Evolutionary conservation across 2,113 vertebrate genomes (phyloP).

Genomic region (Clarias gariepinus): DNA sequence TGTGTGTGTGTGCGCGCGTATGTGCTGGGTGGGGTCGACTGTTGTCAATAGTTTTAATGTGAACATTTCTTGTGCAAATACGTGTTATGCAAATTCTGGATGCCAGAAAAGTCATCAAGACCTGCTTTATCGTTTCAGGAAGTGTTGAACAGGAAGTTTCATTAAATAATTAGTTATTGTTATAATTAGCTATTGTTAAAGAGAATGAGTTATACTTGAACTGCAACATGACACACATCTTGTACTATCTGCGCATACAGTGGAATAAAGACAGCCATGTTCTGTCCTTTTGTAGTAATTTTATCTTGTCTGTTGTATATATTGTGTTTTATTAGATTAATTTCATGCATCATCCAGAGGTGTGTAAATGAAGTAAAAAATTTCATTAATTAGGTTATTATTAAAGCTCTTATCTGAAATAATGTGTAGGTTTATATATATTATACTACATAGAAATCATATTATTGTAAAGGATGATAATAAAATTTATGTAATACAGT

Average conservation of each 20-base stretch:
- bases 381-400: too few relatives aligned
- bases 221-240: neutral
- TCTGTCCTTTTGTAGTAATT: neutral
- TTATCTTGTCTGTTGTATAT: neutral
- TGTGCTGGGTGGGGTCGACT: neutral
- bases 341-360: too few relatives aligned
- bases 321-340: neutral
- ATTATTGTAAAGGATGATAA: too few relatives aligned
- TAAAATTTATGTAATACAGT: too few relatives aligned
- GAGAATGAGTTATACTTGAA: neutral
- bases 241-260: neutral
- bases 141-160: neutral
- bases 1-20: neutral
- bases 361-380: too few relatives aligned
- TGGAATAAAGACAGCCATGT: neutral
- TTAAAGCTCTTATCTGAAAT: too few relatives aligned
- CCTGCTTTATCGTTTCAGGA: neutral
- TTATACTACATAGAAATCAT: too few relatives aligned
- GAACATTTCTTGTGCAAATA: constrained; percentile 1
- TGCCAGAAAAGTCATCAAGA: neutral
- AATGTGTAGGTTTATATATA: too few relatives aligned
- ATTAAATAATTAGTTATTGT: neutral
- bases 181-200: neutral
- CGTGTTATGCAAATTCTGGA: constrained; percentile 31
- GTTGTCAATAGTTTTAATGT: neutral